phyloP scores from a whole-genome alignment of 2,113 vertebrate species.

The Isichthys henryi region DNA sequence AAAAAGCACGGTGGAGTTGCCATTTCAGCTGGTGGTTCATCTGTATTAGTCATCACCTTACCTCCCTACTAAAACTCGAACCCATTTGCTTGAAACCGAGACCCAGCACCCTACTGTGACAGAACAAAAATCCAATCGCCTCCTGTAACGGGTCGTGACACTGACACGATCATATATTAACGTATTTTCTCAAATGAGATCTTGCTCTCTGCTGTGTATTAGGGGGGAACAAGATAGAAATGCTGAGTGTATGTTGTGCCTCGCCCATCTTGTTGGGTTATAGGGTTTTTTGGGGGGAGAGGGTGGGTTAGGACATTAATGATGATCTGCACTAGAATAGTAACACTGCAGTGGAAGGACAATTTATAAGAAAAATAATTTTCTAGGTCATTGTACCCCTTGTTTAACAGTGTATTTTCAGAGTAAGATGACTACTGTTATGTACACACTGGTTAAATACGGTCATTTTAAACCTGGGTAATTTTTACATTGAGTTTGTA shows the following conservation, averaged over 20 bases:
- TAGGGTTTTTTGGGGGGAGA: background rate
- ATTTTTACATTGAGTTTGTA: background rate
- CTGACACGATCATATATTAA: background rate
- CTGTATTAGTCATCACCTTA: background rate
- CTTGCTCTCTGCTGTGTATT: background rate
- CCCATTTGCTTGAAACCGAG: background rate
- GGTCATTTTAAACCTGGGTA: background rate
- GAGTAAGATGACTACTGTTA: background rate
- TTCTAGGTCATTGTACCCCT: slow-evolving; percentile 6
- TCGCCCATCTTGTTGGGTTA: background rate
- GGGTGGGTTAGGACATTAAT: background rate
- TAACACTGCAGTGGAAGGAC: background rate
- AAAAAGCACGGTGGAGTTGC: background rate
- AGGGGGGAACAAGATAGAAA: background rate
- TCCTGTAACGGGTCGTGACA: background rate
- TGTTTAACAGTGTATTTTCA: background rate
- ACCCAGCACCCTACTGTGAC: background rate
- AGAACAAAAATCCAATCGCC: background rate
- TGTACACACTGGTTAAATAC: background rate
- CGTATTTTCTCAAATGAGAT: background rate
- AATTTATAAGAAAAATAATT: background rate
- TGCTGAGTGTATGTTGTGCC: background rate
- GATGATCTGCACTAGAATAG: slow-evolving; percentile 1
- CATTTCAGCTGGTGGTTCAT: background rate
- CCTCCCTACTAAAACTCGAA: background rate